Conservation (phyloP, 2,888 invertebrate genomes). For the Leucoma salicis region DNA sequence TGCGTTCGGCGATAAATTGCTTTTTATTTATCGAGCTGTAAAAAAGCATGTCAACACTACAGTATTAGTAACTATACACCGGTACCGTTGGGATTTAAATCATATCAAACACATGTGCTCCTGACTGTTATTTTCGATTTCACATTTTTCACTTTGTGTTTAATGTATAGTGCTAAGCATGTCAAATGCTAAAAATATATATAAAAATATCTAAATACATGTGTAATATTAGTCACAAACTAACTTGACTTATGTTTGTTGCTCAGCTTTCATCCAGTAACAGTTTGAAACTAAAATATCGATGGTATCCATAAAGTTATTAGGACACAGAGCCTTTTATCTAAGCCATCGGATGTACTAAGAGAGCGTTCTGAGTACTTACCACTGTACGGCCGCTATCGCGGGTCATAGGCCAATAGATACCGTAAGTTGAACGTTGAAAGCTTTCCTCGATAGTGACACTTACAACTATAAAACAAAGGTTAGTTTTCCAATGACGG, state of each 20-base stretch:
- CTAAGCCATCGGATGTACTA: conserved; percentile 53
- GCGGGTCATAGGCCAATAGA: conserved; percentile 67
- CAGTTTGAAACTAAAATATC: conserved; percentile 34
- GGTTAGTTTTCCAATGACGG: conserved; percentile 45
- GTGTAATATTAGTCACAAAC: too few relatives aligned
- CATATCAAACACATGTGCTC: neutral
- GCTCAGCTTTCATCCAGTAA: conserved; percentile 22
- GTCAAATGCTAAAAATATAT: too few relatives aligned
- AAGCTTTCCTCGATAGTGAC: conserved; percentile 34
- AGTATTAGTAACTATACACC: conserved; percentile 23
- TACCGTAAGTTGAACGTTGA: conserved; percentile 55
- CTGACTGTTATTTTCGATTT: too few relatives aligned
- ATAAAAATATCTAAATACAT: too few relatives aligned
- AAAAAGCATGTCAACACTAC: conserved; percentile 59
- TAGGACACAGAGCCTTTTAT: conserved; percentile 54
- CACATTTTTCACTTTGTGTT: too few relatives aligned
- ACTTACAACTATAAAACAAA: conserved; percentile 37
- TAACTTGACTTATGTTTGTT: conserved; percentile 2
- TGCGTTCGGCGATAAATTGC: conserved; percentile 71
- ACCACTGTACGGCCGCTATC: conserved; percentile 60
- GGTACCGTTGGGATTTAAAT: conserved; percentile 4
- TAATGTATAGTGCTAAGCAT: too few relatives aligned
- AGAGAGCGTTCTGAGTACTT: conserved; percentile 46
- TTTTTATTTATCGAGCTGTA: conserved; percentile 50
- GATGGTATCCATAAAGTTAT: conserved; percentile 50